phyloP scores from a whole-genome alignment of 2,888 invertebrate species.

The Helicoverpa assulta region DNA sequence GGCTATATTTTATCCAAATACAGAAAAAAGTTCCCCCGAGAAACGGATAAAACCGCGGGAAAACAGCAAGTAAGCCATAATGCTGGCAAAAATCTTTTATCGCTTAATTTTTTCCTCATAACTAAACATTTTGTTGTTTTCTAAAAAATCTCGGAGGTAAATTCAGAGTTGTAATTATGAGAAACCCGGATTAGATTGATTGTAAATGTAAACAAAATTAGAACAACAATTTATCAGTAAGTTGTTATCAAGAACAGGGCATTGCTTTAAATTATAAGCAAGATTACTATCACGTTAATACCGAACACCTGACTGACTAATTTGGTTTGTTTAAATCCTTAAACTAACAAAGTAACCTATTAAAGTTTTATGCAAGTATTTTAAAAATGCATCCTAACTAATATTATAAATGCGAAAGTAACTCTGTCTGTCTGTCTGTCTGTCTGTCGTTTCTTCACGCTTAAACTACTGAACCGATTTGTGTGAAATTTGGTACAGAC shows the following conservation, averaged over 20 bases:
- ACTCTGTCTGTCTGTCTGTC: too few species aligned
- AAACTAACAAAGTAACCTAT: too few species aligned
- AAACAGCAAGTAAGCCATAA: neutral
- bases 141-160: constrained; percentile 17
- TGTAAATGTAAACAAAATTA: constrained; percentile 1
- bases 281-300: constrained; percentile 32
- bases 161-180: constrained; percentile 16
- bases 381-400: too few species aligned
- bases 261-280: constrained; percentile 15
- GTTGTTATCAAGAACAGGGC: constrained; percentile 18
- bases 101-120: neutral
- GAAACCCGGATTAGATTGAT: constrained; percentile 14
- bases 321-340: neutral
- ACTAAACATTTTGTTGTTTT: neutral
- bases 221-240: constrained; percentile 22
- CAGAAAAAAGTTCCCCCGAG: too few species aligned
- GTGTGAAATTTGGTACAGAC: too few species aligned
- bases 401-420: too few species aligned
- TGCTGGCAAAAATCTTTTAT: neutral
- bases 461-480: too few species aligned
- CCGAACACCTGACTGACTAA: constrained; percentile 27
- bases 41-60: too few species aligned
- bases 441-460: too few species aligned
- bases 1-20: too few species aligned
- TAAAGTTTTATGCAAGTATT: too few species aligned